Base-by-base conservation (phyloP, 2,797 vertebrate genomes). In the Falco cherrug region DNA sequence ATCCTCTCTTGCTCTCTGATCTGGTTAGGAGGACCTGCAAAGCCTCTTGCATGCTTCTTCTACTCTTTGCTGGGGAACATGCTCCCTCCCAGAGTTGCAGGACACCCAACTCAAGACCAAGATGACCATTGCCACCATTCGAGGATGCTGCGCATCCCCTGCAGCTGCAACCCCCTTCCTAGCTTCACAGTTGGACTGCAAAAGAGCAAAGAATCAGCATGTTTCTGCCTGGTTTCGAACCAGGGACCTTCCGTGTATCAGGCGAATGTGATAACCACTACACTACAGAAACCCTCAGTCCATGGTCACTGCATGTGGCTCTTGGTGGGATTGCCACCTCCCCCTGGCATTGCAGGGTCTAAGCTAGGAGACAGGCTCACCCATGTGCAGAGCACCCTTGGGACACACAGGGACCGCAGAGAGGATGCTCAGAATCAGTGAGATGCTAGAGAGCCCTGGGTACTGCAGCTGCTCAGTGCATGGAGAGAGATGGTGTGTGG, bases 161-260 rank as follows among this genome's bases (percentile, higher is more conserved):
- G 50, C 31, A 57, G 50, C 37, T 86, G 65, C 60, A 77, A 17
- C 25, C 14, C 16, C 24, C 13, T 85, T 31, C 37, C 31, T 4
- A 2, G 20, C 39, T 45, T 59, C 17, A 2, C 2, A n/a, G 69
- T 1, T 77, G 56, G 41, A 29, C 45, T 48, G 29, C 8, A 16
- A 57, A 86, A 73, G 11, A 16, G 1, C 2, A 25, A n/a, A 77
- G 86, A 64, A 19, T 0, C 15, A 1, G 0, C 0, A 0, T 95
- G 89, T 95, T 96, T 96, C 93, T 96, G 95, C 95, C 93, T 95
- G 92, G 95, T 97, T 96, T 96, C 64, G 15, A 96, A 95, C 92
- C 95, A 96, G 92, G 95, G 93, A 97, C 94, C 94, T 97, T 95
- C 88, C 56, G 28, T 78, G 10, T 96, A 87, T 94, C 90, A 97